phyloP scores from a whole-genome alignment of 2,888 invertebrate genomes.

The Agrotis clavis region DNA sequence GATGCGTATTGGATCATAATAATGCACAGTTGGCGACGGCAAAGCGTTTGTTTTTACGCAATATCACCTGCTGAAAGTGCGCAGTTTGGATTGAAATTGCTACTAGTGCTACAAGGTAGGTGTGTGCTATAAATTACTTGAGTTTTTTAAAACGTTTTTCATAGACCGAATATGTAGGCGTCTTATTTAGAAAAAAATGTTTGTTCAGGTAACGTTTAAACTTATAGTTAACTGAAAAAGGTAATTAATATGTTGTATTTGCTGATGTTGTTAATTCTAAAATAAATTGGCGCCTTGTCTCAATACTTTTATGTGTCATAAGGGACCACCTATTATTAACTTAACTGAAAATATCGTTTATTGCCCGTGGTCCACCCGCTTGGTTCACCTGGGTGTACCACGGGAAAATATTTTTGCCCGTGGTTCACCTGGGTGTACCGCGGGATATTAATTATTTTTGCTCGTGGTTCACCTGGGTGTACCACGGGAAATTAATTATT shows the following conservation, averaged over 20 bases:
- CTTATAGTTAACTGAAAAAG: background rate
- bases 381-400: too few relatives aligned
- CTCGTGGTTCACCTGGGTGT: too few relatives aligned
- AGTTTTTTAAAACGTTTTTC: slow-evolving; percentile 4
- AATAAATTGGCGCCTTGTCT: background rate
- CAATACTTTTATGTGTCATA: background rate
- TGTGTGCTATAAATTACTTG: slow-evolving; percentile 9
- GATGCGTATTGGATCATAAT: slow-evolving; percentile 32
- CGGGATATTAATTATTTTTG: too few relatives aligned
- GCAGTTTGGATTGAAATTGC: slow-evolving; percentile 41
- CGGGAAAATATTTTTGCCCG: too few relatives aligned
- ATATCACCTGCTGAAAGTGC: slow-evolving; percentile 44
- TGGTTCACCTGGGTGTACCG: too few relatives aligned
- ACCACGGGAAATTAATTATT: too few relatives aligned
- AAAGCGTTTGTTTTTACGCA: slow-evolving; percentile 49
- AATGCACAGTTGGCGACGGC: slow-evolving; percentile 44
- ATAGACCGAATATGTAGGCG: background rate
- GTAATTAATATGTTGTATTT: background rate
- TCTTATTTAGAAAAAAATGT: background rate
- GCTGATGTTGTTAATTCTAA: background rate
- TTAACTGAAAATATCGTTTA: background rate
- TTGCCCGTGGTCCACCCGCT: too few relatives aligned
- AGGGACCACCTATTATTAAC: background rate
- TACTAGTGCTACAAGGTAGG: slow-evolving; percentile 19
- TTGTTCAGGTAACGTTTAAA: background rate